Percentiles rank a stretch among this genome's conserved stretches.
phyloP scores from a whole-genome alignment of 2,888 invertebrate species.

The Plebejus melissa region DNA sequence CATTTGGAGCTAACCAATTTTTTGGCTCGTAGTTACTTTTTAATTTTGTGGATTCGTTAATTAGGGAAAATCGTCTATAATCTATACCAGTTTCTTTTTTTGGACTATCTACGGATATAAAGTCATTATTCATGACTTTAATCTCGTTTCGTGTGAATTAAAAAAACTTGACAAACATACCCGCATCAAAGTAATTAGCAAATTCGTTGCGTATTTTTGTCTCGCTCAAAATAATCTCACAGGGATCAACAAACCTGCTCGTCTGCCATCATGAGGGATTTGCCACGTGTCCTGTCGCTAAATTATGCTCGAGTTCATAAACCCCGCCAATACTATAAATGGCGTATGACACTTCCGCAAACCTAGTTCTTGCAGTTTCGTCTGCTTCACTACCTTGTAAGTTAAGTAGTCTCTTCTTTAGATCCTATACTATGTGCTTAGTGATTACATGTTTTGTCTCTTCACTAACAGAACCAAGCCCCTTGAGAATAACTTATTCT shows the following conservation, averaged over 20 bases:
- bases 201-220: constrained; percentile 19
- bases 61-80: not conserved
- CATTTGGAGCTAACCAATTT: not conserved
- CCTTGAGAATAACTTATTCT: too few relatives aligned
- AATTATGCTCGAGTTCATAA: constrained; percentile 37
- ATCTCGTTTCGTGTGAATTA: not conserved
- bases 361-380: constrained; percentile 32
- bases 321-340: constrained; percentile 45
- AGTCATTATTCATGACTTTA: not conserved
- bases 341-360: constrained; percentile 40
- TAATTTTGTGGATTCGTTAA: not conserved
- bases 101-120: not conserved
- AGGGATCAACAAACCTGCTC: constrained; percentile 24
- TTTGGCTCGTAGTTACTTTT: not conserved
- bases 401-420: not conserved
- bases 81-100: not conserved
- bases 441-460: too few relatives aligned
- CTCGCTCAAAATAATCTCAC: constrained; percentile 19
- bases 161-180: constrained; percentile 1
- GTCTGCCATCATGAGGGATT: constrained; percentile 17
- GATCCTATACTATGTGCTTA: too few relatives aligned
- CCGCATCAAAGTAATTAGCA: constrained; percentile 20
- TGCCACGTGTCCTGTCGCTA: constrained; percentile 32
- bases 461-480: too few relatives aligned
- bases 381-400: not conserved